phyloP scores from a whole-genome alignment of 2,113 vertebrate genomes.

The Gulo gulo region DNA sequence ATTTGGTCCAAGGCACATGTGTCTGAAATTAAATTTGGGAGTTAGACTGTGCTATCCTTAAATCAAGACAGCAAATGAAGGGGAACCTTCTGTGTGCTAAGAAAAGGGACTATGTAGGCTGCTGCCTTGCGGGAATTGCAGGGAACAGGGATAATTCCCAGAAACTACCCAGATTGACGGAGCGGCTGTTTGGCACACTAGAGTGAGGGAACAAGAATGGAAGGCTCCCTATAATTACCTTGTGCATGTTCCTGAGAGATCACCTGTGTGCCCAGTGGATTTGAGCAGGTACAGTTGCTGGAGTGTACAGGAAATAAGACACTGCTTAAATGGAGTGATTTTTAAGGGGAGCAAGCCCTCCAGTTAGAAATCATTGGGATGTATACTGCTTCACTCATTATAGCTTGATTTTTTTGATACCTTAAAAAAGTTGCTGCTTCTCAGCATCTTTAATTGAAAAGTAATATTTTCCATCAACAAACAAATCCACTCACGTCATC shows the following conservation, averaged over 20 bases:
- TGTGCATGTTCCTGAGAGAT: background rate
- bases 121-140: slow-evolving; percentile 30
- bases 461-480: background rate
- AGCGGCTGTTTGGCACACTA: background rate
- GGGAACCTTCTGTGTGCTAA: slow-evolving; percentile 44
- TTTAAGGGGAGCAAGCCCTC: background rate
- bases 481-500: background rate
- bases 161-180: slow-evolving; percentile 31
- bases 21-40: slow-evolving; percentile 74
- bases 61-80: slow-evolving; percentile 57
- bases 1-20: slow-evolving; percentile 70
- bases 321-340: background rate
- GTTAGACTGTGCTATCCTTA: slow-evolving; percentile 50
- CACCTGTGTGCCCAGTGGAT: background rate
- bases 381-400: background rate
- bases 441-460: background rate
- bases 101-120: slow-evolving; percentile 35
- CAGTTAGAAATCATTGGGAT: background rate
- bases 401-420: background rate
- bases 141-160: slow-evolving; percentile 53
- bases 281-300: background rate
- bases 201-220: background rate
- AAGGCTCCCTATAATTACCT: slow-evolving; percentile 39
- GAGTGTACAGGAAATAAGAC: background rate
- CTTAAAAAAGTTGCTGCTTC: background rate